Conservation (phyloP, 2,797 vertebrate species). For the Sebastes taczanowskii region DNA sequence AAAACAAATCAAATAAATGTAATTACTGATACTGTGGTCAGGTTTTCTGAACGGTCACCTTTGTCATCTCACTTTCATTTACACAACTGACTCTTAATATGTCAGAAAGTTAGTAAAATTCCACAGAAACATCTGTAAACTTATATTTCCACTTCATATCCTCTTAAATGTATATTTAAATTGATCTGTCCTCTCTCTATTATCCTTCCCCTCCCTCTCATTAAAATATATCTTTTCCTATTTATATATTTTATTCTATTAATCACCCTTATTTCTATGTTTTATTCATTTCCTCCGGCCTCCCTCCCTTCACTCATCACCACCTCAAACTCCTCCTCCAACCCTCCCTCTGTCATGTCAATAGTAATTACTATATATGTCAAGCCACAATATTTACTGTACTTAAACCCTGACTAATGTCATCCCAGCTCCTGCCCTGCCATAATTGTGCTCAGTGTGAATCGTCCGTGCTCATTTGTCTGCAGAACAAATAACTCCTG, state of each 20-base stretch:
- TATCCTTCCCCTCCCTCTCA: neutral
- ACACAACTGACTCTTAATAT: neutral
- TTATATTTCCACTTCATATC: neutral
- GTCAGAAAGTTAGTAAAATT: neutral
- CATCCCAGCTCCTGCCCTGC: neutral
- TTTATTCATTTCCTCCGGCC: neutral
- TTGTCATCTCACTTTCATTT: too few species aligned
- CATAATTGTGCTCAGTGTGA: neutral
- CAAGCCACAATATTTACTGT: constrained; percentile 39
- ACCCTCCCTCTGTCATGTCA: neutral
- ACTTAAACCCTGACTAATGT: constrained; percentile 15
- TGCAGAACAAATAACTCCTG: constrained; percentile 8
- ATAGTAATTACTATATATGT: constrained; percentile 10
- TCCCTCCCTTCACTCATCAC: neutral
- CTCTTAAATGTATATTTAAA: neutral
- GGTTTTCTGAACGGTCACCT: too few species aligned
- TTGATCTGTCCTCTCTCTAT: neutral
- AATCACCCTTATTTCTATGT: neutral
- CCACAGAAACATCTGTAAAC: neutral
- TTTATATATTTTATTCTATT: neutral
- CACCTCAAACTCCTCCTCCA: neutral
- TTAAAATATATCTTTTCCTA: neutral
- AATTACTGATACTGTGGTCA: too few species aligned
- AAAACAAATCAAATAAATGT: neutral
- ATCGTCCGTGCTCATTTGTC: constrained; percentile 22